phyloP scores from a whole-genome alignment of 2,113 vertebrate genomes.

The mouse (Mus musculus) region GRCm39 chr8:10446501-10447000 shows the following conservation, averaged over 20 bases:
- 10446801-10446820: constrained; percentile 48
- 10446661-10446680: constrained; percentile 58
- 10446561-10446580: not conserved
- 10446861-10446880: constrained; percentile 95
- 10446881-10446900: constrained; percentile 98
- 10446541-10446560: not conserved
- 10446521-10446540: not conserved
- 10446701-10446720: not conserved
- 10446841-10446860: constrained; percentile 93
- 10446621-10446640: not conserved
- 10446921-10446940: constrained; percentile 60
- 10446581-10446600: not conserved
- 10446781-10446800: constrained; percentile 35
- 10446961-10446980: not conserved
- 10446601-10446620: not conserved
- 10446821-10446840: constrained; percentile 26
- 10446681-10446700: not conserved
- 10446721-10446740: too few species aligned
- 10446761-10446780: not conserved
- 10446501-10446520: not conserved
- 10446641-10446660: constrained; percentile 65
- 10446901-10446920: constrained; percentile 96
- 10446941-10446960: not conserved
- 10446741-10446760: not conserved
- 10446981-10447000: not conserved